A percentile compares a stretch with the other conserved stretches of the same genome.
phyloP scores from a whole-genome alignment of 2,888 invertebrate species.

The Mactromeris polynyma region DNA sequence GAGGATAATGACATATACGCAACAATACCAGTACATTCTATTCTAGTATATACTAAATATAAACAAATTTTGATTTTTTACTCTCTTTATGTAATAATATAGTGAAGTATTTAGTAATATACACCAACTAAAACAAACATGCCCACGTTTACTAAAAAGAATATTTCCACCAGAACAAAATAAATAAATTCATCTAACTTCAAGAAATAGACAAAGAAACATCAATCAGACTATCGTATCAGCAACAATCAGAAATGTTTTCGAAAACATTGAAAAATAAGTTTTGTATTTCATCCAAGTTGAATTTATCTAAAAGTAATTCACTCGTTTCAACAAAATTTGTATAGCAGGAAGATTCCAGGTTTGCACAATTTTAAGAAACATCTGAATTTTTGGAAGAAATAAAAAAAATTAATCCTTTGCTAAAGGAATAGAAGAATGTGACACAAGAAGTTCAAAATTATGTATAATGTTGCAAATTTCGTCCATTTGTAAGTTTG shows the following conservation, averaged over 20 bases:
- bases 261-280: too few species aligned
- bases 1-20: slow-evolving; percentile 36
- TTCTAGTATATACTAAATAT: slow-evolving; percentile 2
- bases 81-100: slow-evolving; percentile 2
- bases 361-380: too few species aligned
- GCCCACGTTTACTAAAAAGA: not conserved
- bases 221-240: not conserved
- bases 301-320: too few species aligned
- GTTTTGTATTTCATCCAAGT: too few species aligned
- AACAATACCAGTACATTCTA: slow-evolving; percentile 23
- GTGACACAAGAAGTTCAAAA: not conserved
- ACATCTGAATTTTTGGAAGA: too few species aligned
- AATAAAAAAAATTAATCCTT: too few species aligned
- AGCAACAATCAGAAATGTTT: not conserved
- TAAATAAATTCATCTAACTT: not conserved
- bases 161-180: not conserved
- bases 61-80: slow-evolving; percentile 16
- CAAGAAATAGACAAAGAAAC: not conserved
- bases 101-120: not conserved
- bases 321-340: too few species aligned
- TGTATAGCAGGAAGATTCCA: too few species aligned
- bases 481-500: not conserved
- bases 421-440: too few species aligned
- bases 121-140: not conserved
- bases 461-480: not conserved